These are phyloP conservation scores for Argyra leucocephala DNA, from an alignment of 2,888 invertebrate species.

Conservation along the genomic window DNA sequence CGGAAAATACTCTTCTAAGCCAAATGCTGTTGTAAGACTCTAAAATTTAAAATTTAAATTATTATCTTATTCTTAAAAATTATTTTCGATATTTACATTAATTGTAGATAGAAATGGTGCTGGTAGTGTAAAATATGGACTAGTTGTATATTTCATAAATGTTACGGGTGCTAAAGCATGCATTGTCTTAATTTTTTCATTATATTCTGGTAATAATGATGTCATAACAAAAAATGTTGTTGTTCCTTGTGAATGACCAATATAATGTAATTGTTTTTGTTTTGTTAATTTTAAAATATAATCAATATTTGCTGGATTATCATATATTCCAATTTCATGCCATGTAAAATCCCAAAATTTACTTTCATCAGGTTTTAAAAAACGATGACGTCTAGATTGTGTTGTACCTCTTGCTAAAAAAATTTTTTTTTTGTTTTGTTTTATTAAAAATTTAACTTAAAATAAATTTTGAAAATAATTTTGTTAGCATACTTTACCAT, in stretches of 20 bases:
- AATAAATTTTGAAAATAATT: background rate
- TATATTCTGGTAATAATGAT: conserved; percentile 42
- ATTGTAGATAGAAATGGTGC: conserved; percentile 32
- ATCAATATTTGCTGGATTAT: conserved; percentile 57
- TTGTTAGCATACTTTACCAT: conserved; percentile 55
- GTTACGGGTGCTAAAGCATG: conserved; percentile 56
- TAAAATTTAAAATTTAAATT: background rate
- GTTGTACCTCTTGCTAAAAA: conserved; percentile 53
- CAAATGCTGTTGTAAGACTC: background rate
- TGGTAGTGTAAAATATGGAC: conserved; percentile 40
- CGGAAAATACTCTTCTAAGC: background rate
- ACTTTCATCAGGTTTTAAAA: conserved; percentile 42
- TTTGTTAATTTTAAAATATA: conserved; percentile 44
- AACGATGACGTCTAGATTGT: conserved; percentile 48
- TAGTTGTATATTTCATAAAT: conserved; percentile 50
- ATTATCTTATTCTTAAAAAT: background rate
- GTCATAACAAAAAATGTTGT: conserved; percentile 45
- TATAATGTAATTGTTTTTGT: conserved; percentile 47
- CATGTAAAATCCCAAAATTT: conserved; percentile 53
- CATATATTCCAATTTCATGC: conserved; percentile 45
- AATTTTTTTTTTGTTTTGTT: background rate
- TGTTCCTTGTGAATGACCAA: conserved; percentile 55
- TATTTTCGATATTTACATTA: background rate
- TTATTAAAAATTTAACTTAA: background rate
- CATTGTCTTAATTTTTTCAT: conserved; percentile 44